Evolutionary conservation across 1,140 invertebrate species (phyloP).

Genomic region (Panulirus ornatus): DNA sequence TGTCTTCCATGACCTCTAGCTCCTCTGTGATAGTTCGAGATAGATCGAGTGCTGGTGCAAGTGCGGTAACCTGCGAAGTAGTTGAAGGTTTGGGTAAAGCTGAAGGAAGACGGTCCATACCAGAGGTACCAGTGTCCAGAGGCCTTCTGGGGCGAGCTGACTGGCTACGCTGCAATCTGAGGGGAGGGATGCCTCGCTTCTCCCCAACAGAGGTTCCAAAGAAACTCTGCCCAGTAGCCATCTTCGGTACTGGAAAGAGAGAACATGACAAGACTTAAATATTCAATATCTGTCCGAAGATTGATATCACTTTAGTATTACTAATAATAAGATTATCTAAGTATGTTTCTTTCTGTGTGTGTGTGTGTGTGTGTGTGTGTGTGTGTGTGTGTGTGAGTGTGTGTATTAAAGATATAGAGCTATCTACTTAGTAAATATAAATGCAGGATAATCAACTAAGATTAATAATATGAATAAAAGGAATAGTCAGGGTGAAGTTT

Average conservation of each 20-base stretch:
- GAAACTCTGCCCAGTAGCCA: slow-evolving; percentile 44
- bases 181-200: slow-evolving; percentile 55
- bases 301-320: too few species aligned
- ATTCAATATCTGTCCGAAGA: too few species aligned
- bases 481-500: too few species aligned
- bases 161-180: slow-evolving; percentile 53
- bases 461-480: too few species aligned
- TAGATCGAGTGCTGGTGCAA: not conserved
- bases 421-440: too few species aligned
- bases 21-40: slow-evolving; percentile 1
- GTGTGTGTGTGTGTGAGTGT: too few species aligned
- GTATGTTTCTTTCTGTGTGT: too few species aligned
- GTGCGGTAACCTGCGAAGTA: not conserved
- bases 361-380: too few species aligned
- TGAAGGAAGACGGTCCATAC: not conserved
- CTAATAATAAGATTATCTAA: too few species aligned
- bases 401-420: too few species aligned
- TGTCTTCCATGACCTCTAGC: slow-evolving; percentile 26
- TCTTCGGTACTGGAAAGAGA: not conserved
- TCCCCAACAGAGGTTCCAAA: slow-evolving; percentile 55
- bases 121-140: not conserved
- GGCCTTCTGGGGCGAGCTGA: slow-evolving; percentile 38
- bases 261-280: too few species aligned
- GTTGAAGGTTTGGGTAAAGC: not conserved
- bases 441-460: too few species aligned